Percentiles rank a stretch among this genome's conserved stretches.
Conservation (phyloP, 2,888 invertebrate species). For the Nebria brevicollis region DNA sequence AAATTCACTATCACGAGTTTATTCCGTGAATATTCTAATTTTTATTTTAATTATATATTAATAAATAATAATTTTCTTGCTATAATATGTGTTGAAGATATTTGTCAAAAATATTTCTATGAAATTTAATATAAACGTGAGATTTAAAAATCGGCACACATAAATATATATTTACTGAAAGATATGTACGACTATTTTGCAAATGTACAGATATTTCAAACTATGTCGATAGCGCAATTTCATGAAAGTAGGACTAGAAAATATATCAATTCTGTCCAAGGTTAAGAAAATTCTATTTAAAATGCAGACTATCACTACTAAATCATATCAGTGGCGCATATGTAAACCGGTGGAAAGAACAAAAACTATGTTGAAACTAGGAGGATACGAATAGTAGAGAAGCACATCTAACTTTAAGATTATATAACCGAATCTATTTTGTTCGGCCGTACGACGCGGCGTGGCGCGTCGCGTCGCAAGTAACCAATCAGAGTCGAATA, state of each 20-base stretch:
- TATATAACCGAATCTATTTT: conserved; percentile 14
- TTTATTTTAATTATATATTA: too few species aligned
- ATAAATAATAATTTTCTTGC: too few species aligned
- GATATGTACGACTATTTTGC: neutral
- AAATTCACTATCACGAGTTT: too few species aligned
- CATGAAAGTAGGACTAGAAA: neutral
- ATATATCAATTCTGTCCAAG: neutral
- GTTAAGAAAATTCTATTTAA: neutral
- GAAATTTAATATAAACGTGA: too few species aligned
- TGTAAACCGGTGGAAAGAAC: neutral
- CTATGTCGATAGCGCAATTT: neutral
- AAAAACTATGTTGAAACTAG: neutral
- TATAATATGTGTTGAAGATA: too few species aligned
- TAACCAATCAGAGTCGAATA: conserved; percentile 4
- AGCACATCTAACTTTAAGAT: conserved; percentile 17
- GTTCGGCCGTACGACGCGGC: neutral
- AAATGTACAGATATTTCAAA: neutral
- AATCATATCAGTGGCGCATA: neutral
- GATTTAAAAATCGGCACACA: neutral
- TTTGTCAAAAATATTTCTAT: too few species aligned
- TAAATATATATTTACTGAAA: neutral
- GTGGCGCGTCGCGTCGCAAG: neutral
- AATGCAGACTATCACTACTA: neutral
- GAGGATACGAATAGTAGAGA: neutral
- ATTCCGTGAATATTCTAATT: too few species aligned